Percentiles rank a stretch among this genome's conserved stretches.
Evolutionary conservation across 2,888 invertebrate genomes (phyloP).

Genomic region (Synanthedon formicaeformis): DNA sequence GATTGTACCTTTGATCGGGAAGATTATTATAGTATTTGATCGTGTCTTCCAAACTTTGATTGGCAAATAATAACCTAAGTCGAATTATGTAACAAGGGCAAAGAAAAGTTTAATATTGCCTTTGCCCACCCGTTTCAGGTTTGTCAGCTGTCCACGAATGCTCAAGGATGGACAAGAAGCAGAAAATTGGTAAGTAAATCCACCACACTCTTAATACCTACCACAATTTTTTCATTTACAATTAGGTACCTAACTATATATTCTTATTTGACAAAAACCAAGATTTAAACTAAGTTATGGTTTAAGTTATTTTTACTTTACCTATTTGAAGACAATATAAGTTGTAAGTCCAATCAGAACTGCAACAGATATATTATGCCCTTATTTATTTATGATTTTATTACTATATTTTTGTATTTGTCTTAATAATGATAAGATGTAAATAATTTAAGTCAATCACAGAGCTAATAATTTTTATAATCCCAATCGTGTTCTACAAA

Average conservation of each 20-base stretch:
- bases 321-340: too few relatives aligned
- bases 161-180: slow-evolving; percentile 81
- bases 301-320: too few relatives aligned
- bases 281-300: too few relatives aligned
- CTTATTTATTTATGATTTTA: too few relatives aligned
- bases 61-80: slow-evolving; percentile 58
- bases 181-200: slow-evolving; percentile 80
- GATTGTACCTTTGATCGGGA: slow-evolving; percentile 12
- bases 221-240: background rate
- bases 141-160: slow-evolving; percentile 79
- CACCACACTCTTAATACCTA: background rate
- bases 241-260: background rate
- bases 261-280: too few relatives aligned
- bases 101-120: slow-evolving; percentile 48
- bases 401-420: too few relatives aligned
- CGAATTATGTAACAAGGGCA: slow-evolving; percentile 65
- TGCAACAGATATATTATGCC: too few relatives aligned
- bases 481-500: background rate
- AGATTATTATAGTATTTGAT: slow-evolving; percentile 11
- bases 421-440: too few relatives aligned
- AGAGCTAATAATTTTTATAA: too few relatives aligned
- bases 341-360: too few relatives aligned
- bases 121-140: slow-evolving; percentile 70
- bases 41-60: slow-evolving; percentile 21
- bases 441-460: too few relatives aligned